Evolutionary conservation across 1,140 invertebrate species (phyloP).

Genomic region (Acromyrmex charruanus): DNA sequence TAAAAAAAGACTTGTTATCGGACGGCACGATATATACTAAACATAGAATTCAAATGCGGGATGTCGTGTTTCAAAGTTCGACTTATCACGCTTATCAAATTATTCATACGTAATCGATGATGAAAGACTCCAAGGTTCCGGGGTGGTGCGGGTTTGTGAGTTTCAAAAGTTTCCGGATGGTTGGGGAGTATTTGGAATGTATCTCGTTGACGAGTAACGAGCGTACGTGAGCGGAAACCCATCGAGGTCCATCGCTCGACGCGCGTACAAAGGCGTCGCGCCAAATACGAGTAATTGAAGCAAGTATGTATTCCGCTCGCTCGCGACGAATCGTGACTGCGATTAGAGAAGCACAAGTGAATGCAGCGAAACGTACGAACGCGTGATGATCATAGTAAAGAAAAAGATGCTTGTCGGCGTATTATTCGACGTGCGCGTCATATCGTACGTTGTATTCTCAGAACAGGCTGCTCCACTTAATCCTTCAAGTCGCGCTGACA

Average conservation of each 20-base stretch:
- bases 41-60: slow-evolving; percentile 16
- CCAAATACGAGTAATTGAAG: slow-evolving; percentile 44
- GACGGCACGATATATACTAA: not conserved
- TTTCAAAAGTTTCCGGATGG: slow-evolving; percentile 1
- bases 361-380: not conserved
- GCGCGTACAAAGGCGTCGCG: slow-evolving; percentile 23
- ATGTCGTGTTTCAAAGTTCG: slow-evolving; percentile 19
- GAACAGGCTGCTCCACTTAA: not conserved
- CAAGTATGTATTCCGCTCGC: slow-evolving; percentile 38
- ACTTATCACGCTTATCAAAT: not conserved
- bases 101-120: not conserved
- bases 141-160: not conserved
- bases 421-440: not conserved
- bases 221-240: slow-evolving; percentile 21
- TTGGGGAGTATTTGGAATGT: not conserved
- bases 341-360: slow-evolving; percentile 16
- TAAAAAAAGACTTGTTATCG: not conserved
- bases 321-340: slow-evolving; percentile 35
- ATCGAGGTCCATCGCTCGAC: not conserved
- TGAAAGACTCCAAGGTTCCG: not conserved
- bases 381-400: not conserved
- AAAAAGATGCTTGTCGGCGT: not conserved
- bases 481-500: not conserved
- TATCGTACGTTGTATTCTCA: slow-evolving; percentile 14
- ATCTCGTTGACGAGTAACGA: slow-evolving; percentile 22